Percentiles rank a stretch among this genome's conserved stretches.
These are phyloP conservation scores for Cotesia typhae DNA, from an alignment of 1,140 invertebrate species.

Conservation along the genomic window DNA sequence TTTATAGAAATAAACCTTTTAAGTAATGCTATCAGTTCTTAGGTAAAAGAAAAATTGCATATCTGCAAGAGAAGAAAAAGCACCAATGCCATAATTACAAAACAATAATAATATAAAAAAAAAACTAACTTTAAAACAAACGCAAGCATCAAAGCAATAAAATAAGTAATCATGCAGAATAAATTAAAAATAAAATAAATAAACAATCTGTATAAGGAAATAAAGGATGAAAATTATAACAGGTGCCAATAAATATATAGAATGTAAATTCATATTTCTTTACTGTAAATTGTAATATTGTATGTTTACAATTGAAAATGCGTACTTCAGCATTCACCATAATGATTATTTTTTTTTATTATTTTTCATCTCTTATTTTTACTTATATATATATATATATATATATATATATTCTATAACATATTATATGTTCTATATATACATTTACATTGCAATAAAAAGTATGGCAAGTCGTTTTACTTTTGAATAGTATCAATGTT, in stretches of 20 bases:
- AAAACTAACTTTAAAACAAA: neutral
- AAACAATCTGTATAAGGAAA: neutral
- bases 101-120: neutral
- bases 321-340: slow-evolving; percentile 49
- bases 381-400: neutral
- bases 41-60: neutral
- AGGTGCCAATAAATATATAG: slow-evolving; percentile 49
- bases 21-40: neutral
- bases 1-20: slow-evolving; percentile 2
- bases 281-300: slow-evolving; percentile 28
- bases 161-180: slow-evolving; percentile 5
- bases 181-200: neutral
- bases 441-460: slow-evolving; percentile 66
- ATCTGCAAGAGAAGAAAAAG: neutral
- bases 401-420: slow-evolving; percentile 49
- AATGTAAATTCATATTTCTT: slow-evolving; percentile 57
- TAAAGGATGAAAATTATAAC: neutral
- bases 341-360: slow-evolving; percentile 46
- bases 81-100: neutral
- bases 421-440: slow-evolving; percentile 59
- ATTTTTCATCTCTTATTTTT: slow-evolving; percentile 52
- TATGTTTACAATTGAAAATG: slow-evolving; percentile 50
- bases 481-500: too few relatives aligned
- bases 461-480: slow-evolving; percentile 41
- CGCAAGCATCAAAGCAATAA: slow-evolving; percentile 15